phyloP scores from a whole-genome alignment of 2,113 vertebrate species.

The Tenebrosternarchus preto region DNA sequence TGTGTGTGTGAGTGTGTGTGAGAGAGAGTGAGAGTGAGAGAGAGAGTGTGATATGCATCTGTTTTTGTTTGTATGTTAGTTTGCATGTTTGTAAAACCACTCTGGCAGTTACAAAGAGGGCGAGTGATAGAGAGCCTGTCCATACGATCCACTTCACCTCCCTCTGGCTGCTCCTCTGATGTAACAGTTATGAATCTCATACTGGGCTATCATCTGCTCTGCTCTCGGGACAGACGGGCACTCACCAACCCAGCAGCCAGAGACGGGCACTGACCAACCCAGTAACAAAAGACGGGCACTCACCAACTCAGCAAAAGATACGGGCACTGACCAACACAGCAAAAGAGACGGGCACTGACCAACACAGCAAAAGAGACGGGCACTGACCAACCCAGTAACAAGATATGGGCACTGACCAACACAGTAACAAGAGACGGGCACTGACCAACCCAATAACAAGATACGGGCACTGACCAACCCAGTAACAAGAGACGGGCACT shows the following conservation, averaged over 20 bases:
- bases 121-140: neutral
- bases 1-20: constrained; percentile 8
- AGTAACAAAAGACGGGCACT: neutral
- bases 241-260: constrained; percentile 20
- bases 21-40: constrained; percentile 23
- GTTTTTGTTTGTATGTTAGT: constrained; percentile 11
- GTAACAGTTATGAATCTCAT: constrained; percentile 37
- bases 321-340: too few relatives aligned
- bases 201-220: constrained; percentile 53
- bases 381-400: neutral
- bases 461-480: constrained; percentile 11
- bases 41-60: neutral
- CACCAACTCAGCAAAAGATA: too few relatives aligned
- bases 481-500: neutral
- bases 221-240: constrained; percentile 14
- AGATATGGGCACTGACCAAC: neutral
- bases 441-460: constrained; percentile 22
- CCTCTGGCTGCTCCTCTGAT: constrained; percentile 36
- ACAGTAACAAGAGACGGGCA: too few relatives aligned
- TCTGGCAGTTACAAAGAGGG: neutral
- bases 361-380: too few relatives aligned
- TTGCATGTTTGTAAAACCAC: neutral
- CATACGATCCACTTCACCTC: too few relatives aligned
- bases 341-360: too few relatives aligned
- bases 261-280: constrained; percentile 11